Base-by-base conservation (phyloP, 2,113 vertebrate genomes). In the Aphyosemion australe region DNA sequence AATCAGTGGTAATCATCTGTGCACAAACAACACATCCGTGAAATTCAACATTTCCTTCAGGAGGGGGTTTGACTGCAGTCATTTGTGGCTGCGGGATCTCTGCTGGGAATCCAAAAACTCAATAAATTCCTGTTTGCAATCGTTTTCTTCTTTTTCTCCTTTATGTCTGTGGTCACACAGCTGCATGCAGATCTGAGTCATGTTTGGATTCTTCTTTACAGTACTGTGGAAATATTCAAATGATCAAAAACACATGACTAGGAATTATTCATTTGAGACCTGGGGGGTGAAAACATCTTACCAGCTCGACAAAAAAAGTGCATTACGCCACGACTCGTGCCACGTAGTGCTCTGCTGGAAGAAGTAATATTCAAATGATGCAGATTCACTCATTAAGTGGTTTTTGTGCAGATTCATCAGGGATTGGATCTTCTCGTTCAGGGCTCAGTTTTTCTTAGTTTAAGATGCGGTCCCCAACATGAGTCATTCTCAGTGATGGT, bases 141-240 rank as follows among this genome's bases (percentile, higher is more conserved):
- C 64, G n/a, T 43, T 0, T 32, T 50, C 34, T 10, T 37, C 34
- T 37, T 37, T 37, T 64, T 61, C 61, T 47, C 61, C 65, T 80
- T 76, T 63, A 78, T 68, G 73, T 76, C 55, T 74, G 83, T 47
- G 31, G 61, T 71, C 13, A 3, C 21, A 13, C 84, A 87, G 87
- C 84, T 85, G 88, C 69, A 45, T 58, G 64, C 54, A 81, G 59
- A 69, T 69, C 77, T 88, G 83, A 87, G 72, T 90, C 88, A 88
- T 32, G 39, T 20, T 65, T 26, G 37, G 77, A 54, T 70, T 72
- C 56, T 14, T 64, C 74, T 76, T 73, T 54, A 62, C 69, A 51
- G 72, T 53, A 18, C 65, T 72, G 48, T 88, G 76, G 83, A 84
- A 88, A 82, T 76, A 83, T 83, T 54, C 68, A 51, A 55, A 80